Base-by-base conservation (phyloP, 1,140 invertebrate species). In the Aphidius ervi region DNA sequence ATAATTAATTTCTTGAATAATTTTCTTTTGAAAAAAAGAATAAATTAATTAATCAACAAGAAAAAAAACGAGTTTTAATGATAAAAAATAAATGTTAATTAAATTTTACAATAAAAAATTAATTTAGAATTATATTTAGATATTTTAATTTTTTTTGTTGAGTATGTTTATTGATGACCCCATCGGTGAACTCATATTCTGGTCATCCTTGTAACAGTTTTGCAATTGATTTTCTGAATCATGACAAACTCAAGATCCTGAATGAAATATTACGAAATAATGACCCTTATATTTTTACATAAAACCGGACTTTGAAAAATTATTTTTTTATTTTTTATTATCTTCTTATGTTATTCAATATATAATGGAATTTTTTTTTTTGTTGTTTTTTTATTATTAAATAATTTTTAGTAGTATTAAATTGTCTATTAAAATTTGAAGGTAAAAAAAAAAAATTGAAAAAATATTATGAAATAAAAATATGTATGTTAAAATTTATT, bases 171-270 rank as follows among this genome's bases (percentile, higher is more conserved):
- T n/a, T 54, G 40, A 54, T 41, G 40, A 42, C 10, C 7, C 40
- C 20, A 50, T 50, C 3, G 10, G n/a, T 56, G 16, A 54, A 37
- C 39, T 41, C 10, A 40, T 45, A 59, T 59, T 53, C 10, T 54
- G 55, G 64, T 62, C 60, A 69, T 65, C 69, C 69, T 71, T 71
- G 69, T 71, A 69, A 68, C 62, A 69, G 47, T 68, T 70, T 41
- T 54, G 45, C 55, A 62, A 48, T 52, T 10, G 23, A 52, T 8
- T 39, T 10, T 37, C 9, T 10, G 8, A 31, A 31, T 31, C 23
- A 31, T 1, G 23, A 31, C 23, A 31, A 52, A 39, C 31, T 39
- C 31, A 39, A 23, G 49, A 10, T 5, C 8, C n/a, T 52, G n/a
- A 39, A 37, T 52, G 37, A 8, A 5, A 37, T 40, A 8, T 10